These are phyloP conservation scores for Laupala kohalensis DNA, from an alignment of 1,140 invertebrate genomes.

Conservation along the genomic window DNA sequence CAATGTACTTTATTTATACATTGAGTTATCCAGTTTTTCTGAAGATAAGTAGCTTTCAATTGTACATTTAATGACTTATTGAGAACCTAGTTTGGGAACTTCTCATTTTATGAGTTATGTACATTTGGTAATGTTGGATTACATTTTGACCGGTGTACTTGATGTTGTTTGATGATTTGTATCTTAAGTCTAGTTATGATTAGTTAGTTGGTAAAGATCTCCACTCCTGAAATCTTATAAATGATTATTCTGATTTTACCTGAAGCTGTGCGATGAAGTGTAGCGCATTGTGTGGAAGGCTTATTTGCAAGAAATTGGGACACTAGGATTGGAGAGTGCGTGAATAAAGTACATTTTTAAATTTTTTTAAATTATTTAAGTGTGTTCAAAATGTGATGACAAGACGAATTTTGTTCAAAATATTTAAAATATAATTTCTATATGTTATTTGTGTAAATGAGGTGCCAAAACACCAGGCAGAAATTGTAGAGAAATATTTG, in stretches of 20 bases:
- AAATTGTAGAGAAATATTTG: background rate
- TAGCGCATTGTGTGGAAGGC: background rate
- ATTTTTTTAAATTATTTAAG: background rate
- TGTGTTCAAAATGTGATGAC: background rate
- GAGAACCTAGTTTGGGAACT: background rate
- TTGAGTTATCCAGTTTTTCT: background rate
- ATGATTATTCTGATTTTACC: background rate
- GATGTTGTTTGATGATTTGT: background rate
- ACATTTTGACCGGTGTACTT: background rate
- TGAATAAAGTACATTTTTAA: background rate
- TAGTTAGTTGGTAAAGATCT: too few species aligned
- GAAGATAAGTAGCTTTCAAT: background rate
- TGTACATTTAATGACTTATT: background rate
- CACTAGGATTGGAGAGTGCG: background rate
- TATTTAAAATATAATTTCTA: background rate
- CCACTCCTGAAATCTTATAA: background rate
- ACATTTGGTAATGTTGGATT: background rate
- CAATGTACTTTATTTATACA: background rate
- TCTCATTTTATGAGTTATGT: background rate
- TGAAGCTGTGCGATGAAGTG: background rate
- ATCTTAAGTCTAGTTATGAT: background rate
- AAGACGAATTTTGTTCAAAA: background rate
- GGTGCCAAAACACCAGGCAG: background rate
- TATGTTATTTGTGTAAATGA: background rate
- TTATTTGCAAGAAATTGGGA: background rate